phyloP scores from a whole-genome alignment of 2,888 invertebrate genomes.

The Podabrus alpinus region DNA sequence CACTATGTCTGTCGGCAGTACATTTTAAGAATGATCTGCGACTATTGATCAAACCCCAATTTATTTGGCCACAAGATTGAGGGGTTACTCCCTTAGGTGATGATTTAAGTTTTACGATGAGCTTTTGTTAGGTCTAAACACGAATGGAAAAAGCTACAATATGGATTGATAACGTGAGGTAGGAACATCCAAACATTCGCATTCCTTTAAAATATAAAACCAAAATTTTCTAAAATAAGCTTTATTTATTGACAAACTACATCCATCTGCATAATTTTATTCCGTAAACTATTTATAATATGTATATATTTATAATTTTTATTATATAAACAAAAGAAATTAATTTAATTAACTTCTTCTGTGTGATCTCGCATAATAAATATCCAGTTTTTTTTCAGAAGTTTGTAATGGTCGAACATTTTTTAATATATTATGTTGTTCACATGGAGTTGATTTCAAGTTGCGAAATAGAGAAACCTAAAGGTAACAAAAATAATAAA shows the following conservation, averaged over 20 bases:
- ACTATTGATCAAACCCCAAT: background rate
- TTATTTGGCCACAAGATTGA: background rate
- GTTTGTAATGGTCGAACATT: slow-evolving; percentile 52
- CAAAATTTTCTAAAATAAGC: background rate
- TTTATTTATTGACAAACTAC: background rate
- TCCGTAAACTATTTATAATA: background rate
- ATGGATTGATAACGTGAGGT: background rate
- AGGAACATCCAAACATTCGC: background rate
- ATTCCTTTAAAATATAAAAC: background rate
- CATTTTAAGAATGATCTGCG: background rate
- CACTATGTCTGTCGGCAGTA: background rate
- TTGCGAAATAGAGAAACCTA: slow-evolving; percentile 51
- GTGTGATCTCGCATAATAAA: slow-evolving; percentile 52
- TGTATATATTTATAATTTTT: background rate
- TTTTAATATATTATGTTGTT: slow-evolving; percentile 50
- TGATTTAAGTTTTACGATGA: background rate
- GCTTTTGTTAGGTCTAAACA: background rate
- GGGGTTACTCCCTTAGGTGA: background rate
- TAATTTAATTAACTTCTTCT: slow-evolving; percentile 41
- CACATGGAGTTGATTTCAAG: slow-evolving; percentile 52
- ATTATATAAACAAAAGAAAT: background rate
- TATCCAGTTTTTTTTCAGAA: slow-evolving; percentile 48
- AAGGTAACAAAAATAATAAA: slow-evolving; percentile 19
- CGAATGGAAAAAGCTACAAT: background rate
- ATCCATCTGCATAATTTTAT: background rate